Evolutionary conservation across 1,140 invertebrate genomes (phyloP).

Genomic region (Penaeus indicus): DNA sequence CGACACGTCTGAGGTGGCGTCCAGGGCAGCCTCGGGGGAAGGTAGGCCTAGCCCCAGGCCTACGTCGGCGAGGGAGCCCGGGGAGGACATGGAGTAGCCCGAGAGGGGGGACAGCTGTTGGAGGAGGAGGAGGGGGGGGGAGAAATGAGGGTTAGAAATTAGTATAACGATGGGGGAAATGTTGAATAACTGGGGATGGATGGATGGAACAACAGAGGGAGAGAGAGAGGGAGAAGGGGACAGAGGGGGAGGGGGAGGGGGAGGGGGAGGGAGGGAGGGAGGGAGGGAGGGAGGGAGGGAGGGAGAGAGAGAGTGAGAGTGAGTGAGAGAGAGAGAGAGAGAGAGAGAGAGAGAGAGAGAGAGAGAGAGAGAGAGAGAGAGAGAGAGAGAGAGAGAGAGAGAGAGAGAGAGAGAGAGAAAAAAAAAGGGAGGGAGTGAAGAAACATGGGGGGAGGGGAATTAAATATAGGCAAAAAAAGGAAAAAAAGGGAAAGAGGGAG

Average conservation of each 20-base stretch:
- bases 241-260: neutral
- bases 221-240: neutral
- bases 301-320: too few species aligned
- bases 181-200: neutral
- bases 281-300: neutral
- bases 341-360: neutral
- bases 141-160: neutral
- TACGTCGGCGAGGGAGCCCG: slow-evolving; percentile 31
- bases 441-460: neutral
- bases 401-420: neutral
- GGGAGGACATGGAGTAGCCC: slow-evolving; percentile 50
- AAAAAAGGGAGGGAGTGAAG: neutral
- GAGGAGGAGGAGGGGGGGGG: too few species aligned
- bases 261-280: neutral
- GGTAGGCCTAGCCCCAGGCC: slow-evolving; percentile 29
- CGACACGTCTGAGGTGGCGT: slow-evolving; percentile 47
- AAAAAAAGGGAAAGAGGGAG: neutral
- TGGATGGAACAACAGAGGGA: too few species aligned
- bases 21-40: slow-evolving; percentile 21
- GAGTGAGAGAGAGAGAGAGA: slow-evolving; percentile 11
- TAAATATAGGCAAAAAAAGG: neutral
- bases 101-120: slow-evolving; percentile 46
- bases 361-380: neutral
- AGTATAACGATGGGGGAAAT: neutral
- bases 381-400: neutral